These are phyloP conservation scores for Hemicrepidius hirtus DNA, from an alignment of 2,888 invertebrate genomes.

Conservation along the genomic window DNA sequence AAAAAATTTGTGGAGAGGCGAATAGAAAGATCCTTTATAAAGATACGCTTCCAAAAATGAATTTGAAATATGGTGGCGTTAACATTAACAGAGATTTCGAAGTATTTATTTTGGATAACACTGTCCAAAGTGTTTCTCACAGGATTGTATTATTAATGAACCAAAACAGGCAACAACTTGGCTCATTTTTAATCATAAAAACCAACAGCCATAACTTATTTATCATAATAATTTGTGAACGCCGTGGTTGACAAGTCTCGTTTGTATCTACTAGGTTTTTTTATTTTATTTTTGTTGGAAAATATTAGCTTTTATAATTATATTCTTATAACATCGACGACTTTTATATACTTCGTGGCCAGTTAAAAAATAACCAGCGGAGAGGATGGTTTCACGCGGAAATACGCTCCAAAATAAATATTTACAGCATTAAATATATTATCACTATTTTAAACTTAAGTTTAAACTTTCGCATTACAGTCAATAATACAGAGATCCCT, in stretches of 20 bases:
- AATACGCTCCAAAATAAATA: constrained; percentile 32
- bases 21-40: constrained; percentile 11
- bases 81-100: constrained; percentile 43
- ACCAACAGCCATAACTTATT: constrained; percentile 66
- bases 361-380: constrained; percentile 22
- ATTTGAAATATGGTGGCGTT: constrained; percentile 39
- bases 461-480: constrained; percentile 36
- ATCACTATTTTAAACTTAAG: constrained; percentile 10
- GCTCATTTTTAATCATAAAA: constrained; percentile 66
- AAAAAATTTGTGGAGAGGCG: constrained; percentile 9
- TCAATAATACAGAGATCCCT: constrained; percentile 51
- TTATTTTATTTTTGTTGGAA: constrained; percentile 41
- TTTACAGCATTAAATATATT: constrained; percentile 33
- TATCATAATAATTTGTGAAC: constrained; percentile 63
- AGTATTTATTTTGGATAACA: constrained; percentile 54
- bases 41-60: constrained; percentile 28
- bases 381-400: not conserved
- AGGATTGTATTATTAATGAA: constrained; percentile 63
- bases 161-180: constrained; percentile 64
- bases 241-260: constrained; percentile 58
- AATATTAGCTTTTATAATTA: constrained; percentile 45
- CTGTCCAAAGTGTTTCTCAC: constrained; percentile 59
- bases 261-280: constrained; percentile 54
- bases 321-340: constrained; percentile 19
- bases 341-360: constrained; percentile 1